These are phyloP conservation scores for Cherax destructor DNA, from an alignment of 1,140 invertebrate species.

Conservation along the genomic window DNA sequence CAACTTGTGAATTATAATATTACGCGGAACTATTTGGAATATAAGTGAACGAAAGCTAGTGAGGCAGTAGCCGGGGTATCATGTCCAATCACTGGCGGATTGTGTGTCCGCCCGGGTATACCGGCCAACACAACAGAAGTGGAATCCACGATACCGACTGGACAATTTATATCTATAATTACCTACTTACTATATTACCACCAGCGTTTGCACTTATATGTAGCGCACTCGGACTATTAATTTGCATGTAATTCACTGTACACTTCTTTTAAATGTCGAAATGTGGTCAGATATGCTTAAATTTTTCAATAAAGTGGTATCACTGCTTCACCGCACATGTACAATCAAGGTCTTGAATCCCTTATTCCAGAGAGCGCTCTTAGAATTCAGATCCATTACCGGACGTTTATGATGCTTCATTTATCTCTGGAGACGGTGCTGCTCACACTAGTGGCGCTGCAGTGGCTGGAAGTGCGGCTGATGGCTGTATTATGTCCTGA, in stretches of 20 bases:
- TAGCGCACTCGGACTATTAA: too few species aligned
- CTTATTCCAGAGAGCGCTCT: neutral
- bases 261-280: too few species aligned
- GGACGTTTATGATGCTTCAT: neutral
- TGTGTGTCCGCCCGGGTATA: neutral
- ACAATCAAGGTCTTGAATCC: constrained; percentile 1
- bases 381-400: neutral
- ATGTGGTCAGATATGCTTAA: too few species aligned
- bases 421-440: neutral
- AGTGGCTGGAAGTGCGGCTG: neutral
- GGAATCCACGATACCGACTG: too few species aligned
- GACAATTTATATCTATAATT: too few species aligned
- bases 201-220: too few species aligned
- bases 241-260: too few species aligned
- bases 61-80: neutral
- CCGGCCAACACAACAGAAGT: too few species aligned
- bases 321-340: neutral
- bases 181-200: too few species aligned
- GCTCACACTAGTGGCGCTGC: neutral
- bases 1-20: too few species aligned
- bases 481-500: neutral
- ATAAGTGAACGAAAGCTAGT: neutral
- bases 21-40: too few species aligned
- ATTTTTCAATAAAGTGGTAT: neutral
- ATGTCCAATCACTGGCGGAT: neutral